Conservation (phyloP, 2,113 vertebrate species). For the Astatotilapia flaviijosephi region DNA sequence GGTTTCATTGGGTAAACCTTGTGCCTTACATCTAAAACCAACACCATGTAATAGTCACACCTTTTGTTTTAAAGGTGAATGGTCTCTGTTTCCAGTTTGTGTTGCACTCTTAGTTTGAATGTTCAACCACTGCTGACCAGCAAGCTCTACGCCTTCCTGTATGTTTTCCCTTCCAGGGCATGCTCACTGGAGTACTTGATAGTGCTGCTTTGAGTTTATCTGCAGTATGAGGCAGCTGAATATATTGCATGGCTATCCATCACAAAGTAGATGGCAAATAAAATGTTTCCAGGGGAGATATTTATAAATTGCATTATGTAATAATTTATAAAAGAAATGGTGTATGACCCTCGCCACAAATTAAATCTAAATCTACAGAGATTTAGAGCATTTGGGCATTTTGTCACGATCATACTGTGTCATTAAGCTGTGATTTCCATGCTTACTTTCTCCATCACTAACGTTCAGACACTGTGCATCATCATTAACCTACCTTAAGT, state of each 20-base stretch:
- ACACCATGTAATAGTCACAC: background rate
- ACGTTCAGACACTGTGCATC: background rate
- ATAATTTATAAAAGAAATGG: background rate
- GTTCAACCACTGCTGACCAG: background rate
- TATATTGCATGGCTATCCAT: background rate
- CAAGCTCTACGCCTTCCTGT: background rate
- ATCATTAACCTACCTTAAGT: constrained; percentile 9
- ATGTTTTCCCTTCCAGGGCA: background rate
- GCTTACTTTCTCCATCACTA: background rate
- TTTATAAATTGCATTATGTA: background rate
- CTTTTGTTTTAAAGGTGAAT: background rate
- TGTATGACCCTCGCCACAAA: background rate
- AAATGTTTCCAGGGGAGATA: background rate
- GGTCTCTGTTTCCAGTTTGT: background rate
- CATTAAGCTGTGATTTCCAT: background rate
- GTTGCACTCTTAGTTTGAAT: background rate
- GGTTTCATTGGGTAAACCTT: background rate
- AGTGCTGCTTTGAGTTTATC: background rate
- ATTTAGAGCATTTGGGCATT: background rate
- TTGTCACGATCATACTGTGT: background rate
- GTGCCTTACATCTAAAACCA: fast-evolving
- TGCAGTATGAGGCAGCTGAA: background rate
- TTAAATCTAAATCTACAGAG: background rate
- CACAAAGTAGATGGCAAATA: background rate
- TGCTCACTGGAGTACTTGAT: background rate